Evolutionary conservation across 2,113 vertebrate species (phyloP).

Genomic region (Apistogramma diplotaenia): DNA sequence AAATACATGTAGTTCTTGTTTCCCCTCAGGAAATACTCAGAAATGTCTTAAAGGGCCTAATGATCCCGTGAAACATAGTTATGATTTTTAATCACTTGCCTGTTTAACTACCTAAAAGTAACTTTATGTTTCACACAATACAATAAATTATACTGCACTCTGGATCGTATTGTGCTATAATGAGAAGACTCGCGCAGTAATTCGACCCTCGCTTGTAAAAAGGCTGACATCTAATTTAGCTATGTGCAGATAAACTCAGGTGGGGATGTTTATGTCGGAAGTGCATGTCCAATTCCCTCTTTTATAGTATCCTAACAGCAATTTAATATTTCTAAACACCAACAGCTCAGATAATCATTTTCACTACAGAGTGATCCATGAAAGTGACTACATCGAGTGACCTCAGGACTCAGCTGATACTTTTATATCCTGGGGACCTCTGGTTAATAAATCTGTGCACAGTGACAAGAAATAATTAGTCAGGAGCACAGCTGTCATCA

Average conservation of each 20-base stretch:
- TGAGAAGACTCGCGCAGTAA: not conserved
- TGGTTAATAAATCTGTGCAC: slow-evolving; percentile 34
- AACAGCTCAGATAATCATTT: not conserved
- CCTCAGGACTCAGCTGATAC: slow-evolving; percentile 15
- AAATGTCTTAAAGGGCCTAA: not conserved
- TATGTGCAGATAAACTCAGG: not conserved
- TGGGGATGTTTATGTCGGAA: not conserved
- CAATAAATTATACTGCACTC: not conserved
- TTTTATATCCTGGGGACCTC: not conserved
- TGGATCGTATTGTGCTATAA: not conserved
- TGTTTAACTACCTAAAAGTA: not conserved
- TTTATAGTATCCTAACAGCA: not conserved
- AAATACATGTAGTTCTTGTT: not conserved
- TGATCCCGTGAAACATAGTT: not conserved
- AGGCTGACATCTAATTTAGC: not conserved
- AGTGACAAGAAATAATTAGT: slow-evolving; percentile 58
- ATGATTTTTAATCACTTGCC: too few relatives aligned
- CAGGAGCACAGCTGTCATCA: slow-evolving; percentile 38
- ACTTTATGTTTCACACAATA: not conserved
- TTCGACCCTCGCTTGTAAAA: not conserved
- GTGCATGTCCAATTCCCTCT: not conserved
- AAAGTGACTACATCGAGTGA: not conserved
- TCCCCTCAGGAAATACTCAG: not conserved
- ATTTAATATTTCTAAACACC: not conserved
- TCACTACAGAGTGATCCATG: not conserved